These are phyloP conservation scores for Rallus limicola DNA, from an alignment of 2,113 vertebrate species.

Conservation along the genomic window DNA sequence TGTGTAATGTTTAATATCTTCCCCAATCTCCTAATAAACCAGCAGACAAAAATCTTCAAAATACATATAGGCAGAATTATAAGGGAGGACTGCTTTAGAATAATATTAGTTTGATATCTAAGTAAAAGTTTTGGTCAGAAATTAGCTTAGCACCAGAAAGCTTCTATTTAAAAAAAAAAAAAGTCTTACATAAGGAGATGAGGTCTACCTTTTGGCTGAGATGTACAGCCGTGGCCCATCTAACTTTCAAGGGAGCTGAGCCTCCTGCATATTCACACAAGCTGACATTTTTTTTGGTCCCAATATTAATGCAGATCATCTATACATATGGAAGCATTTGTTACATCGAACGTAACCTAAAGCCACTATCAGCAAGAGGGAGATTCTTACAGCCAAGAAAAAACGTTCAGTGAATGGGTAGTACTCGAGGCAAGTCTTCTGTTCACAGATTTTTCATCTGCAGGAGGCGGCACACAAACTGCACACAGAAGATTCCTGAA, in stretches of 20 bases:
- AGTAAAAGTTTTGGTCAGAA: not conserved
- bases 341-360: not conserved
- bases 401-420: not conserved
- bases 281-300: not conserved
- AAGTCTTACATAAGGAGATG: not conserved
- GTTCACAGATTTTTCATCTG: not conserved
- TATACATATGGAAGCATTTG: not conserved
- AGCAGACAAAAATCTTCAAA: not conserved
- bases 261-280: not conserved
- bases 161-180: not conserved
- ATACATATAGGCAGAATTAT: fast-evolving
- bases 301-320: not conserved
- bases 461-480: conserved; percentile 3
- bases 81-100: not conserved
- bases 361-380: not conserved
- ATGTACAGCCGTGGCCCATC: not conserved
- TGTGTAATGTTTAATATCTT: no score
- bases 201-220: not conserved
- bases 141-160: not conserved
- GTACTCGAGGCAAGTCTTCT: not conserved
- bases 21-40: not conserved
- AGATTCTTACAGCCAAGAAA: not conserved
- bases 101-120: not conserved
- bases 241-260: not conserved
- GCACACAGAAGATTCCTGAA: conserved; percentile 36